Evolutionary conservation across 2,888 invertebrate species (phyloP).

Genomic region (Parasteatoda lunata): DNA sequence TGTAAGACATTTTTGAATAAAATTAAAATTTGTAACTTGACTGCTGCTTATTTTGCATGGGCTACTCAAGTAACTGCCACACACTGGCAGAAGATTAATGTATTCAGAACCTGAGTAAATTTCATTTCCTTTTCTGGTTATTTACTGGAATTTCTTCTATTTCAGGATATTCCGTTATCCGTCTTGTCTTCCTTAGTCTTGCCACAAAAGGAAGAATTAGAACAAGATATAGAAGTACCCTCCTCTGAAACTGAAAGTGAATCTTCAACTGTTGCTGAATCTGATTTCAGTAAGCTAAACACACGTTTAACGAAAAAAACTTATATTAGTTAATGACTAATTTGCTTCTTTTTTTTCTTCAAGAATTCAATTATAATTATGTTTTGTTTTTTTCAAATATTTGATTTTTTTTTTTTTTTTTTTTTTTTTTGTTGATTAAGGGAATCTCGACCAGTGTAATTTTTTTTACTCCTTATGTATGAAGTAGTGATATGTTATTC

Average conservation of each 20-base stretch:
- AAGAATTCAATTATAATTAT: background rate
- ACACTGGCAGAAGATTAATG: background rate
- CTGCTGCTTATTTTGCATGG: too few species aligned
- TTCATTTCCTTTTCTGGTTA: background rate
- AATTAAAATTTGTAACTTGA: too few species aligned
- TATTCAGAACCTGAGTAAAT: background rate
- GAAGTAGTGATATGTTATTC: too few species aligned
- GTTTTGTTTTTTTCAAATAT: background rate
- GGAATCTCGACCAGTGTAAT: too few species aligned
- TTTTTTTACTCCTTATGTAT: too few species aligned
- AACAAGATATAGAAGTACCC: constrained; percentile 13
- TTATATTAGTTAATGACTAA: background rate
- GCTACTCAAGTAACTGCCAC: too few species aligned
- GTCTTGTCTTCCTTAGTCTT: constrained; percentile 85
- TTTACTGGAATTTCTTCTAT: background rate
- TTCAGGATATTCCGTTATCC: constrained; percentile 79
- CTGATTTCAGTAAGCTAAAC: constrained; percentile 20
- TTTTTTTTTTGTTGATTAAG: too few species aligned
- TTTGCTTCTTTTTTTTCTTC: background rate
- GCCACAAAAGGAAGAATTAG: constrained; percentile 76
- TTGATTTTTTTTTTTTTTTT: too few species aligned
- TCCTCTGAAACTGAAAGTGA: constrained; percentile 26
- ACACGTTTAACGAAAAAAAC: too few species aligned
- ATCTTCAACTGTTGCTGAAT: constrained; percentile 29
- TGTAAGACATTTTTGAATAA: too few species aligned